phyloP scores from a whole-genome alignment of 2,113 vertebrate species.

The Neoarius graeffei region DNA sequence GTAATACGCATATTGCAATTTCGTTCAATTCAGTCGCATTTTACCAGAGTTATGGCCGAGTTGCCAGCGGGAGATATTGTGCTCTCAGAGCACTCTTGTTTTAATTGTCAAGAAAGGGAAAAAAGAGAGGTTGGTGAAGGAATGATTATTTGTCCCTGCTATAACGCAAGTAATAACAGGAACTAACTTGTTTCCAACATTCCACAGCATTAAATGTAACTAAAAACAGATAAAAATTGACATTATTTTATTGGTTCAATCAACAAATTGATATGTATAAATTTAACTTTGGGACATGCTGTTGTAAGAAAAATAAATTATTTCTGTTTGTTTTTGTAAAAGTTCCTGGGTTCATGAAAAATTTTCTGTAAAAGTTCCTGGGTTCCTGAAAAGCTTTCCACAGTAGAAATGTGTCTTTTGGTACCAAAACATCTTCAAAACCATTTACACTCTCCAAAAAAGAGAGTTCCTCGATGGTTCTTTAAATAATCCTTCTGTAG shows the following conservation, averaged over 20 bases:
- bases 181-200: not conserved
- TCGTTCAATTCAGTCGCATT: no score
- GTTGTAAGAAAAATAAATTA: not conserved
- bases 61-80: no score
- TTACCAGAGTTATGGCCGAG: no score
- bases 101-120: not conserved
- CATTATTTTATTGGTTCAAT: not conserved
- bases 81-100: not conserved
- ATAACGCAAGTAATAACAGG: not conserved
- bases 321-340: not conserved
- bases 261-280: not conserved
- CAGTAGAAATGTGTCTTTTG: not conserved
- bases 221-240: not conserved
- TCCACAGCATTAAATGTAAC: not conserved
- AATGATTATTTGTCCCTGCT: not conserved
- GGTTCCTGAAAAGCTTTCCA: not conserved
- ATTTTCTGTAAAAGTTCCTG: not conserved
- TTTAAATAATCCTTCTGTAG: not conserved
- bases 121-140: not conserved
- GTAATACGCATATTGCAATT: no score
- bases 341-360: not conserved
- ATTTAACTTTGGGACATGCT: not conserved
- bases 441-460: not conserved
- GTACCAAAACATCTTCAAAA: not conserved
- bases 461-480: not conserved